Base-by-base conservation (phyloP, 1,140 invertebrate species). In the Zelostemma sp. region DNA sequence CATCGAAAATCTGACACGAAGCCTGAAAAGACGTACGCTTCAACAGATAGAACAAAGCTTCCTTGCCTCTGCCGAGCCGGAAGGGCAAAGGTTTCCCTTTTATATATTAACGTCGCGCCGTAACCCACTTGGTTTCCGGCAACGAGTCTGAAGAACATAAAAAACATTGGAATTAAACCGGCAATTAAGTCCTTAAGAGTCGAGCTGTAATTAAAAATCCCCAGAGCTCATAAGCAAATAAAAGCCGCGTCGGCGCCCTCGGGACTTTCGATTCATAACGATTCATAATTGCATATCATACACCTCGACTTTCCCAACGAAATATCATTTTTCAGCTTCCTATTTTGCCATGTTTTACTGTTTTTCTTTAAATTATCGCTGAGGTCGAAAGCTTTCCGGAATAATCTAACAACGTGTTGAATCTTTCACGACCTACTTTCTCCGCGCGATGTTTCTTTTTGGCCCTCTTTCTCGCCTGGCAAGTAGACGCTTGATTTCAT, bases 161-260 rank as follows among this genome's bases (percentile, higher is more conserved):
- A 57, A 46, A 12, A 47, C 5, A 48, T 63, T 64, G 51, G 51
- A 63, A 63, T 63, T 63, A 43, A 55, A 56, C 35, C 45, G 38
- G 46, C 38, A 56, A 56, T 63, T 63, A 56, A 63, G 25, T 65
- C 12, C 33, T 31, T 43, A 53, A 57, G 43, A 50, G 48, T 51
- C 43, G 18, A 51, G 31, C 31, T 57, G 38, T 65, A 65, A 65
- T 65, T 65, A 65, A 65, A 65, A 58, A 65, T 53, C 54, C 53
- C 38, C 9, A 11, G 35, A 53, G 40, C 21, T 41, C 48, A 15
- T 1, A 40, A 54, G 40, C 11, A 65, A 58, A 58, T 65, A 21
- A 64, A 50, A 9, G 21, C 21, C 8, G 3, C 8, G 21, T n/a
- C n/a, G n/a, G n/a, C n/a, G n/a, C n/a, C n/a, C n/a, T n/a, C n/a